These are phyloP conservation scores for Dinocampus coccinellae DNA, from an alignment of 2,888 invertebrate genomes.

Conservation along the genomic window DNA sequence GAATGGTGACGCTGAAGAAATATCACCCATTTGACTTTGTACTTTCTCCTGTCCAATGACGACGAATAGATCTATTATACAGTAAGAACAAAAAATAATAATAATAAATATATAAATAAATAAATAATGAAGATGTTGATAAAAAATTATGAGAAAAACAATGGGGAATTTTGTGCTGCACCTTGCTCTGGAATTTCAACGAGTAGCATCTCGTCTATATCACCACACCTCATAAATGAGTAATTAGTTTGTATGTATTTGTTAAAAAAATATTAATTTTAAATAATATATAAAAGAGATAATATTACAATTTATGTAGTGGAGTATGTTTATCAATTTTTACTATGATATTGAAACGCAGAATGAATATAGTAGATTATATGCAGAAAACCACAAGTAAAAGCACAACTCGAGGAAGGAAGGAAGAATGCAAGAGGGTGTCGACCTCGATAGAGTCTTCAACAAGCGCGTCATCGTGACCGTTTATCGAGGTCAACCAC, in stretches of 20 bases:
- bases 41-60: conserved; percentile 18
- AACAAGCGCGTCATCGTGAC: conserved; percentile 34
- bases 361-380: neutral
- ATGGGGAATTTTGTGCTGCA: conserved; percentile 44
- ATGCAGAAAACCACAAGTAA: neutral
- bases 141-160: conserved; percentile 27
- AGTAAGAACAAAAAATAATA: conserved; percentile 16
- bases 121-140: too few relatives aligned
- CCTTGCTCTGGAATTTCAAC: conserved; percentile 52
- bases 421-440: conserved; percentile 46
- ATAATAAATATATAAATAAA: too few relatives aligned
- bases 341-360: neutral
- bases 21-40: neutral
- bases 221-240: neutral
- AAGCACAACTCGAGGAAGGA: conserved; percentile 15
- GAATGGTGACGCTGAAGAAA: conserved; percentile 7
- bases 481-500: conserved; percentile 47
- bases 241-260: neutral
- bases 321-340: too few relatives aligned
- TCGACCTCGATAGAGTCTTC: conserved; percentile 51
- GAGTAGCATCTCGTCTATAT: neutral
- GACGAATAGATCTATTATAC: conserved; percentile 18
- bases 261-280: neutral
- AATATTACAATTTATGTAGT: too few relatives aligned
- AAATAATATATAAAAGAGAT: neutral